Conservation (phyloP, 2,113 vertebrate genomes). For the Myocastor coypus region DNA sequence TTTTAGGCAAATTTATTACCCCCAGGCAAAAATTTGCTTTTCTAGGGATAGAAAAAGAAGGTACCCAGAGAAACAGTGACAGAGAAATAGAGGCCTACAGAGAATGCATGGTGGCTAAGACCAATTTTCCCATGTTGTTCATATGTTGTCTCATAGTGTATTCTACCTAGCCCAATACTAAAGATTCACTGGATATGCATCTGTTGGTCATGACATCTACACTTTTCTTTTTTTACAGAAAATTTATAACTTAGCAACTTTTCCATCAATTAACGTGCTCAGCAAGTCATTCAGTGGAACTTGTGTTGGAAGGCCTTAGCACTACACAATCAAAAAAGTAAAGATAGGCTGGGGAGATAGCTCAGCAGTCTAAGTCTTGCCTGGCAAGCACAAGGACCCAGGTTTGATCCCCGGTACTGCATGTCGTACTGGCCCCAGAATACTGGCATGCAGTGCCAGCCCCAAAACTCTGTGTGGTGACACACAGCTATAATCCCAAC, state of each 20-base stretch:
- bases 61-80: not conserved
- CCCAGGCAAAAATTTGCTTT: slow-evolving; percentile 47
- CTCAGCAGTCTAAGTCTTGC: too few species aligned
- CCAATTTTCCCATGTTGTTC: not conserved
- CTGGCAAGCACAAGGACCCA: too few species aligned
- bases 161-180: not conserved
- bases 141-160: not conserved
- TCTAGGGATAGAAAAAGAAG: not conserved
- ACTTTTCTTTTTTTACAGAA: not conserved
- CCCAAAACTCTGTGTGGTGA: too few species aligned
- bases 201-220: not conserved
- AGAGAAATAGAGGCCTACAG: not conserved
- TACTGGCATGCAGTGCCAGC: too few species aligned
- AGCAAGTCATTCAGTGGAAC: slow-evolving; percentile 19
- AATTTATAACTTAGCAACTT: not conserved
- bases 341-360: not conserved
- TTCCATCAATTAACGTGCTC: slow-evolving; percentile 25
- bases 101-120: not conserved
- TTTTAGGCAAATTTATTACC: slow-evolving; percentile 52
- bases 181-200: not conserved
- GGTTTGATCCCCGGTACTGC: too few species aligned
- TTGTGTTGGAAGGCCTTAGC: slow-evolving; percentile 29
- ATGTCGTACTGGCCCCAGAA: too few species aligned
- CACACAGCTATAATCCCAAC: too few species aligned
- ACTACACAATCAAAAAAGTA: not conserved